These are phyloP conservation scores for Phorcus lineatus DNA, from an alignment of 2,888 invertebrate species.

Conservation along the genomic window DNA sequence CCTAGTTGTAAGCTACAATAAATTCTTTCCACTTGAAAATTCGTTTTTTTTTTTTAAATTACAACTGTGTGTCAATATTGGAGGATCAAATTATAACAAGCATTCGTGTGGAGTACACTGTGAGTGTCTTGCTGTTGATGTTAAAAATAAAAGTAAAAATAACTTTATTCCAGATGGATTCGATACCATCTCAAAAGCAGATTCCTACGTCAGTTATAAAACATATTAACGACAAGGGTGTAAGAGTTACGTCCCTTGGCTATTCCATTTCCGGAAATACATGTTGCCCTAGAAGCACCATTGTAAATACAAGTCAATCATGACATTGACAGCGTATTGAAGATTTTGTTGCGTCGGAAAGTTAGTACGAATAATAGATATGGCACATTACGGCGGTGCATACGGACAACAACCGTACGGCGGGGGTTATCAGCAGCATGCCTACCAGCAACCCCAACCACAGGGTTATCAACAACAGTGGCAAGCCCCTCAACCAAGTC, in stretches of 20 bases:
- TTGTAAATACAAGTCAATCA: neutral
- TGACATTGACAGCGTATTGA: neutral
- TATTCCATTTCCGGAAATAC: neutral
- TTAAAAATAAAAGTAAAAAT: too few species aligned
- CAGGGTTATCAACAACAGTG: constrained; percentile 45
- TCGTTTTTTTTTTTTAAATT: too few species aligned
- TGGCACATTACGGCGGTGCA: constrained; percentile 1
- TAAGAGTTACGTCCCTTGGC: neutral
- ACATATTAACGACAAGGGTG: neutral
- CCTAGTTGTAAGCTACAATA: too few species aligned
- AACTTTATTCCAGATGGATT: too few species aligned
- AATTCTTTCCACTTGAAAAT: too few species aligned
- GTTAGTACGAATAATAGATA: neutral
- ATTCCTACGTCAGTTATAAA: neutral
- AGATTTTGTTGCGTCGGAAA: neutral
- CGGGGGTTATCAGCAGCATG: neutral
- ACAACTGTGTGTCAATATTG: too few species aligned
- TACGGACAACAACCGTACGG: neutral
- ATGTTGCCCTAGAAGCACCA: neutral
- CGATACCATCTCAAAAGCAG: too few species aligned
- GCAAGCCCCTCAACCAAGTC: constrained; percentile 41
- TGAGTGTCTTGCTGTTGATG: too few species aligned
- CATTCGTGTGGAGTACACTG: too few species aligned
- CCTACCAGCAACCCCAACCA: constrained; percentile 26
- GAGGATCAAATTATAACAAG: too few species aligned